Evolutionary conservation across 2,888 invertebrate species (phyloP).

Genomic region (Smittia sp.): DNA sequence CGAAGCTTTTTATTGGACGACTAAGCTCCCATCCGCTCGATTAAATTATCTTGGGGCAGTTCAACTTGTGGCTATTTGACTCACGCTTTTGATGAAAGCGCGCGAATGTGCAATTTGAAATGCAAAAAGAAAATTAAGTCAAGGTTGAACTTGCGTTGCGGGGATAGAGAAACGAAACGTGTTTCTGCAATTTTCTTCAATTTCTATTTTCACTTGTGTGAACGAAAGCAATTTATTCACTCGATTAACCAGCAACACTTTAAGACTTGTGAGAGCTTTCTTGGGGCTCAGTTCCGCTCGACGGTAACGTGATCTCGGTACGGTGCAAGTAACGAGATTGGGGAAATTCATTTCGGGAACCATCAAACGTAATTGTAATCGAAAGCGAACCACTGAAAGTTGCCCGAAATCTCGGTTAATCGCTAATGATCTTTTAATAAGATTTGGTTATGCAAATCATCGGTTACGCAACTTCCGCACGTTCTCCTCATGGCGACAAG

Average conservation of each 20-base stretch:
- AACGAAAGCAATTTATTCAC: background rate
- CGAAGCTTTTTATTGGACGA: background rate
- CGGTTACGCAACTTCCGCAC: too few relatives aligned
- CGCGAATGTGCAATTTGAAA: slow-evolving; percentile 10
- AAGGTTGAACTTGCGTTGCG: slow-evolving; percentile 29
- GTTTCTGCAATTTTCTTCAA: slow-evolving; percentile 10
- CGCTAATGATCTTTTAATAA: too few relatives aligned
- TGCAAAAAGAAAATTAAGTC: slow-evolving; percentile 36
- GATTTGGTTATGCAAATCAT: too few relatives aligned
- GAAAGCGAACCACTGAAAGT: too few relatives aligned
- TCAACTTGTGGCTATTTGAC: background rate
- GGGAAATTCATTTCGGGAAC: too few relatives aligned
- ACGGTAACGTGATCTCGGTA: too few relatives aligned
- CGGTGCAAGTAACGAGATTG: too few relatives aligned
- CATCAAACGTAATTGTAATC: too few relatives aligned
- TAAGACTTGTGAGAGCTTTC: background rate
- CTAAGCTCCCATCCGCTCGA: background rate
- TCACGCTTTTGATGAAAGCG: background rate
- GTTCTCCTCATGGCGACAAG: too few relatives aligned
- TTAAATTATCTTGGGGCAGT: background rate
- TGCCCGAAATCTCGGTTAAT: too few relatives aligned
- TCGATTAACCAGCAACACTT: background rate
- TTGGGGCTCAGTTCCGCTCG: background rate
- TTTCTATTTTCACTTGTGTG: slow-evolving; percentile 32
- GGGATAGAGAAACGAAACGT: slow-evolving; percentile 1